These are phyloP conservation scores for Atta texana DNA, from an alignment of 1,140 invertebrate species.

Conservation along the genomic window DNA sequence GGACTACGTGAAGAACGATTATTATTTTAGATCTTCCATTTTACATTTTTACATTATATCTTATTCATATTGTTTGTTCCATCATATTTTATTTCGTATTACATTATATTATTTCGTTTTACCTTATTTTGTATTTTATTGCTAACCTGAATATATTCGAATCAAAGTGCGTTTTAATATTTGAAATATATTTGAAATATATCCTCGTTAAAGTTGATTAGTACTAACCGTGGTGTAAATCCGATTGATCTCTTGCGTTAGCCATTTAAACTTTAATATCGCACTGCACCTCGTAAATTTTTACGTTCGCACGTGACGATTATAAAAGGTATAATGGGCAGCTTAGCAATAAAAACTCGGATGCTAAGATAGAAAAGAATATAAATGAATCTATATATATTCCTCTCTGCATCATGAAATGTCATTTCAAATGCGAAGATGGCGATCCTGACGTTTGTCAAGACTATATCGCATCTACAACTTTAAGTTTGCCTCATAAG, in stretches of 20 bases:
- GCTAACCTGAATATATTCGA: neutral
- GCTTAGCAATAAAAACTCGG: neutral
- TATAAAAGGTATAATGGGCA: neutral
- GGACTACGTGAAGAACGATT: neutral
- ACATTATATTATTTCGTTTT: too few species aligned
- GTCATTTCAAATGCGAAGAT: neutral
- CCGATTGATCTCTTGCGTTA: neutral
- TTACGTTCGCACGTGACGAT: neutral
- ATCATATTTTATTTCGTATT: neutral
- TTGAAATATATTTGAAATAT: neutral
- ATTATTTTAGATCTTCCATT: neutral
- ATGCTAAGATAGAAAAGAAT: neutral
- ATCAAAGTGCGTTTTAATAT: neutral
- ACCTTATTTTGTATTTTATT: neutral
- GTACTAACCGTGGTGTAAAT: neutral
- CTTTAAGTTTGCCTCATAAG: neutral
- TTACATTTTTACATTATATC: neutral
- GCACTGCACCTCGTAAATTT: neutral
- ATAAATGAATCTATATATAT: constrained; percentile 7
- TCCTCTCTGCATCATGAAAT: neutral
- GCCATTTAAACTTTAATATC: constrained; percentile 1
- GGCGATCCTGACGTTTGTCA: neutral
- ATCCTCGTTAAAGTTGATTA: neutral
- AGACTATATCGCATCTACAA: neutral
- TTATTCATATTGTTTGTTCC: neutral